Conservation (phyloP, 2,888 invertebrate species). For the Oxytorus armatus region DNA sequence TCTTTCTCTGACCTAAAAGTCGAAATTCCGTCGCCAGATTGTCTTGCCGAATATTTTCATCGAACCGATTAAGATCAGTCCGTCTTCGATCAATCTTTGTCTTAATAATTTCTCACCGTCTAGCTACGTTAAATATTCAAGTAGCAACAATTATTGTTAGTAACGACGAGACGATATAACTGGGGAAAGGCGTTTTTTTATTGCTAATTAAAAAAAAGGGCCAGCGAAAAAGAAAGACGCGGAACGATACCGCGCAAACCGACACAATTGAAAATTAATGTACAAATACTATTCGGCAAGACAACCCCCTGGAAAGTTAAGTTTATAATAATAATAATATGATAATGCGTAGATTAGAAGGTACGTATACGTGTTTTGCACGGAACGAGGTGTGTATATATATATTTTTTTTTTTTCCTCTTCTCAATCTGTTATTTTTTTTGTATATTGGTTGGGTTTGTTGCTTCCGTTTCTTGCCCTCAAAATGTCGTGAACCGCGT, state of each 20-base stretch:
- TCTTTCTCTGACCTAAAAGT: slow-evolving; percentile 78
- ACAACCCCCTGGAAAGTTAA: slow-evolving; percentile 77
- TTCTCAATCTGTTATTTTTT: too few relatives aligned
- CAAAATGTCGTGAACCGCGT: too few relatives aligned
- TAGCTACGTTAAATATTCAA: neutral
- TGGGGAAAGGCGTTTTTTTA: too few relatives aligned
- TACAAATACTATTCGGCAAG: slow-evolving; percentile 71
- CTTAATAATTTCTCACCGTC: neutral
- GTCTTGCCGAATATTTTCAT: slow-evolving; percentile 74
- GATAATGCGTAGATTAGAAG: slow-evolving; percentile 81
- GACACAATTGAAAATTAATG: slow-evolving; percentile 25
- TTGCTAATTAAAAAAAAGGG: neutral
- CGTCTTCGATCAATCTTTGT: slow-evolving; percentile 4
- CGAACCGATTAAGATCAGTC: neutral
- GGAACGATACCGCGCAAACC: neutral
- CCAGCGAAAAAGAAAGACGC: too few relatives aligned
- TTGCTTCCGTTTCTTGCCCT: too few relatives aligned
- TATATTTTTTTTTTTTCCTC: too few relatives aligned
- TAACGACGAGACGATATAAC: neutral
- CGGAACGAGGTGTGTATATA: too few relatives aligned
- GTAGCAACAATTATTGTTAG: slow-evolving; percentile 16
- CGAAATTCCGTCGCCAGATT: slow-evolving; percentile 78
- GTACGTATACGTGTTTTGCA: slow-evolving; percentile 81
- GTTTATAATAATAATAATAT: slow-evolving; percentile 79
- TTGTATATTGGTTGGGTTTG: too few relatives aligned